Percentiles rank a stretch among this genome's conserved stretches.
These are phyloP conservation scores for Xerus inauris DNA, from an alignment of 2,113 vertebrate species.

Conservation along the genomic window DNA sequence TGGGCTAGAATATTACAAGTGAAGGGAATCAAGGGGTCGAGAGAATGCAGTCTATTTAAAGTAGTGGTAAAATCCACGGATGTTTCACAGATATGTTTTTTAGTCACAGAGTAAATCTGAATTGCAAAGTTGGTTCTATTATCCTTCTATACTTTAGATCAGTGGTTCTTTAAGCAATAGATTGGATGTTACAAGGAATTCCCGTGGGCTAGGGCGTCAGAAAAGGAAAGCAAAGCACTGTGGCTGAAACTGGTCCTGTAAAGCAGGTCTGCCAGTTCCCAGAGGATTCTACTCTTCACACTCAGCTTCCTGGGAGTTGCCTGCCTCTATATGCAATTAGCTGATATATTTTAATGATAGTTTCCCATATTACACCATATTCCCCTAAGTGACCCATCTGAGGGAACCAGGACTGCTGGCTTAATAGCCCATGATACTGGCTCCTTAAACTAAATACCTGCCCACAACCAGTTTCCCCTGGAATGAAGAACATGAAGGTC, in stretches of 20 bases:
- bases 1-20: accelerated
- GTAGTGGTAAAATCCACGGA: too few species aligned
- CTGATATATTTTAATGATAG: not conserved
- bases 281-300: not conserved
- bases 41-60: not conserved
- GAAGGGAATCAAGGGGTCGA: too few species aligned
- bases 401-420: not conserved
- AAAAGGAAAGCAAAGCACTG: not conserved
- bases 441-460: not conserved
- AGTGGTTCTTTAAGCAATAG: not conserved
- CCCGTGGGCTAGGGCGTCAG: not conserved
- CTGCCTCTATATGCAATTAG: not conserved
- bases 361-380: not conserved
- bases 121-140: not conserved
- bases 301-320: not conserved
- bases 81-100: not conserved
- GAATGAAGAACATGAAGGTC: too few species aligned
- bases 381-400: not conserved
- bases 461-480: not conserved
- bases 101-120: not conserved
- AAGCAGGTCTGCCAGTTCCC: not conserved
- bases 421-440: not conserved
- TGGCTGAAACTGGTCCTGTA: not conserved
- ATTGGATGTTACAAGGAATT: not conserved
- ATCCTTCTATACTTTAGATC: not conserved